Percentiles rank a stretch among this genome's conserved stretches.
These are phyloP conservation scores for Zaprionus africanus DNA, from an alignment of 1,140 invertebrate species.

Conservation along the genomic window DNA sequence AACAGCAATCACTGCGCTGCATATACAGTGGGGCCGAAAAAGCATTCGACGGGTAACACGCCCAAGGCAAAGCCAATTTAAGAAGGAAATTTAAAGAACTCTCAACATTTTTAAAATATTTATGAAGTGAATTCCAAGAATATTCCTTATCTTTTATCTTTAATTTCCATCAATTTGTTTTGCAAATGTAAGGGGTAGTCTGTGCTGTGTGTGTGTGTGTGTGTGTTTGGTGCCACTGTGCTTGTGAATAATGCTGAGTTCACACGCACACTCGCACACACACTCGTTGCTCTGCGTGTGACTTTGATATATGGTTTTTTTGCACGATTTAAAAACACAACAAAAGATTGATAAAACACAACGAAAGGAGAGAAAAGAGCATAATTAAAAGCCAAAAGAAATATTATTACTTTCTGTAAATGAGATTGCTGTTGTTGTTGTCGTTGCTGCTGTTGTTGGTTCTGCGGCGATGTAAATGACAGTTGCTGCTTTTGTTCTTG, in stretches of 20 bases:
- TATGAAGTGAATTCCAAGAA: neutral
- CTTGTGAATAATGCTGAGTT: constrained; percentile 15
- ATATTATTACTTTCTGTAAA: constrained; percentile 46
- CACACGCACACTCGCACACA: constrained; percentile 28
- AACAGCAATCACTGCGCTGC: constrained; percentile 27
- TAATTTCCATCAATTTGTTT: neutral
- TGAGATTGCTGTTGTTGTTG: constrained; percentile 31
- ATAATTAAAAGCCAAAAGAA: constrained; percentile 57
- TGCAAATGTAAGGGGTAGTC: neutral
- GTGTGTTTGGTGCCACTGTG: constrained; percentile 6
- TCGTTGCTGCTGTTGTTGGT: constrained; percentile 32
- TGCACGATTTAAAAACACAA: constrained; percentile 56
- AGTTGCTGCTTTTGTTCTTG: constrained; percentile 41
- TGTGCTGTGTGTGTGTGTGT: neutral
- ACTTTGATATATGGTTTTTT: constrained; percentile 40
- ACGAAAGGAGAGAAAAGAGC: constrained; percentile 46
- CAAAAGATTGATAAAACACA: constrained; percentile 40
- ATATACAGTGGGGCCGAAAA: neutral
- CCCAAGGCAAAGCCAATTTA: neutral
- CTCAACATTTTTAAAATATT: neutral
- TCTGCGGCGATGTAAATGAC: constrained; percentile 46
- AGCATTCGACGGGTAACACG: neutral
- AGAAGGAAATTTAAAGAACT: neutral
- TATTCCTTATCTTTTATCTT: neutral
- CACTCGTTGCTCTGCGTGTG: constrained; percentile 31